These are phyloP conservation scores for Eupithecia abbreviata DNA, from an alignment of 2,888 invertebrate genomes.

Conservation along the genomic window DNA sequence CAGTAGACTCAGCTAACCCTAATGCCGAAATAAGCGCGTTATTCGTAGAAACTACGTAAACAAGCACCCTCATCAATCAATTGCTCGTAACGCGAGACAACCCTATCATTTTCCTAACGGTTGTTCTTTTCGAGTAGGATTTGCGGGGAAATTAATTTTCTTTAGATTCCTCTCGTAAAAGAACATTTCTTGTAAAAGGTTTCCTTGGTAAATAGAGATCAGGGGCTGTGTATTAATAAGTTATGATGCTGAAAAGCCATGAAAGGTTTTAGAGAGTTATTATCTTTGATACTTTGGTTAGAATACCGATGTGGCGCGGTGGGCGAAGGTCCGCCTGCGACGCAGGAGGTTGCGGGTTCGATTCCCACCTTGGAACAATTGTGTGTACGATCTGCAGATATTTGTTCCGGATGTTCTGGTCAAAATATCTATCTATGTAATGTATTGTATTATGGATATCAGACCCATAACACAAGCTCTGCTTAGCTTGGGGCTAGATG, in stretches of 20 bases:
- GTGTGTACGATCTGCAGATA: too few species aligned
- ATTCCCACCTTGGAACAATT: too few species aligned
- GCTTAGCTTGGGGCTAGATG: too few species aligned
- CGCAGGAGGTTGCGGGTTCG: too few species aligned
- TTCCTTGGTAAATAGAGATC: conserved; percentile 21
- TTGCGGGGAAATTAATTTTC: conserved; percentile 31
- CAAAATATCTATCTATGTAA: too few species aligned
- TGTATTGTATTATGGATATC: too few species aligned
- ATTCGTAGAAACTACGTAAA: neutral
- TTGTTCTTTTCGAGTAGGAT: conserved; percentile 26
- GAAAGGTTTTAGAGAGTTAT: neutral
- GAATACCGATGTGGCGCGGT: too few species aligned
- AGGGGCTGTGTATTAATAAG: neutral
- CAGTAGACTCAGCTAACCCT: neutral
- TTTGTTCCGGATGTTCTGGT: too few species aligned
- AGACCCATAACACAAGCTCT: too few species aligned
- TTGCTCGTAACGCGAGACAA: conserved; percentile 16
- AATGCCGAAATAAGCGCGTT: neutral
- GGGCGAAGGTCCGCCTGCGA: too few species aligned
- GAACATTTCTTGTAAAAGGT: conserved; percentile 17
- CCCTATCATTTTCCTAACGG: conserved; percentile 20
- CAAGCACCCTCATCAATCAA: conserved; percentile 7
- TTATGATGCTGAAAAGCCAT: neutral
- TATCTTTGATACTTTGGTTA: neutral
- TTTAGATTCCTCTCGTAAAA: conserved; percentile 23